Evolutionary conservation across 1,140 invertebrate species (phyloP).

Genomic region (Penaeus indicus): DNA sequence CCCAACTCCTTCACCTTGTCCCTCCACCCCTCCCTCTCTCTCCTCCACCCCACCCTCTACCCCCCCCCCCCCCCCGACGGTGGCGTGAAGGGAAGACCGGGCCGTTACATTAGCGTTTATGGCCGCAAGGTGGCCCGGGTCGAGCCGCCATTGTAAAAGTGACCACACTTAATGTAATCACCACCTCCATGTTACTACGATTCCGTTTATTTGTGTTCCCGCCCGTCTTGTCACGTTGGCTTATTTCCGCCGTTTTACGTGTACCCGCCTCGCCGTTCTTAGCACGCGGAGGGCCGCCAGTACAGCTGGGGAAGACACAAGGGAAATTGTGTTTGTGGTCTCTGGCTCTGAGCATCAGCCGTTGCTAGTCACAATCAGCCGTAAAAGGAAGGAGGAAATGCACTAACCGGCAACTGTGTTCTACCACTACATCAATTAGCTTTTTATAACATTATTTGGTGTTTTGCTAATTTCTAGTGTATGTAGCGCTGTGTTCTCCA

Average conservation of each 20-base stretch:
- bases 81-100: not conserved
- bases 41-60: not conserved
- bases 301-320: too few relatives aligned
- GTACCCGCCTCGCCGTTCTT: too few relatives aligned
- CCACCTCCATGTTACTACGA: not conserved
- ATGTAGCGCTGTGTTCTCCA: not conserved
- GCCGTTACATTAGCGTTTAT: conserved; percentile 18
- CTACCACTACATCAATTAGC: not conserved
- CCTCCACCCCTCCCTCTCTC: not conserved
- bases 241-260: too few relatives aligned
- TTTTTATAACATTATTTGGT: conserved; percentile 13
- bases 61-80: not conserved
- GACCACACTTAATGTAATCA: conserved; percentile 1
- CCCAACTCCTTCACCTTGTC: not conserved
- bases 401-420: too few relatives aligned
- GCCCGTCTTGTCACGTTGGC: too few relatives aligned
- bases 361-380: too few relatives aligned
- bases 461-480: conserved; percentile 23
- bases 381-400: too few relatives aligned
- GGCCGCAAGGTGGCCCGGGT: conserved; percentile 3
- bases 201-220: not conserved
- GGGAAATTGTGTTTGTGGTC: too few relatives aligned
- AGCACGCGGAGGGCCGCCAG: too few relatives aligned
- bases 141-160: conserved; percentile 25
- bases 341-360: too few relatives aligned